phyloP scores from a whole-genome alignment of 2,113 vertebrate genomes.

The Pantherophis guttatus region DNA sequence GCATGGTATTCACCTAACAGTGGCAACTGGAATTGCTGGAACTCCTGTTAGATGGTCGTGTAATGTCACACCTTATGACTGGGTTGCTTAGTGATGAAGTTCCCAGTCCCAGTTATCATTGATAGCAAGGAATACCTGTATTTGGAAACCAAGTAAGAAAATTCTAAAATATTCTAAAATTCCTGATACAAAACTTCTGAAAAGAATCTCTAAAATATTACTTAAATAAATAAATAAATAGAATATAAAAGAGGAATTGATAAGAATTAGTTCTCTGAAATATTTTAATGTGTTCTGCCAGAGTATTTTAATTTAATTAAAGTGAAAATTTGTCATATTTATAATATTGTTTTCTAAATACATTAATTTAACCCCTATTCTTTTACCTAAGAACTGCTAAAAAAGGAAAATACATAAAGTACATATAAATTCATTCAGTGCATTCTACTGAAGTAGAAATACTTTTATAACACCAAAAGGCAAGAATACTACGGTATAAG shows the following conservation, averaged over 20 bases:
- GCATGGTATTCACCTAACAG: not conserved
- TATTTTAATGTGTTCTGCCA: conserved; percentile 14
- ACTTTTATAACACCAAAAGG: conserved; percentile 34
- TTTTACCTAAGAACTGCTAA: not conserved
- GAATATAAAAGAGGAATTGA: not conserved
- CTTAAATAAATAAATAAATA: not conserved
- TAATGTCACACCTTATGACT: not conserved
- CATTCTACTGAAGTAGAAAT: not conserved
- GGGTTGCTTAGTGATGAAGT: not conserved
- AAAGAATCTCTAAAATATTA: not conserved
- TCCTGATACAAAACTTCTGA: not conserved
- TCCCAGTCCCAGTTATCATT: not conserved
- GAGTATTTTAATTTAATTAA: not conserved
- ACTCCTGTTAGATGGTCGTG: not conserved
- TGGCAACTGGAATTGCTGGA: not conserved
- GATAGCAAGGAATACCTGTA: not conserved
- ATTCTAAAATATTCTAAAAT: not conserved
- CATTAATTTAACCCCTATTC: conserved; percentile 13
- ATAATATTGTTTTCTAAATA: conserved; percentile 23
- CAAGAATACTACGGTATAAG: conserved; percentile 50
- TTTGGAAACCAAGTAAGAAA: not conserved
- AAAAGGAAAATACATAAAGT: conserved; percentile 27
- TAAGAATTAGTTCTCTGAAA: conserved; percentile 17
- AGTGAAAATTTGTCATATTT: conserved; percentile 11
- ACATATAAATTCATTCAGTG: conserved; percentile 1